phyloP scores from a whole-genome alignment of 2,113 vertebrate genomes.

The Sakesphorus luctuosus region DNA sequence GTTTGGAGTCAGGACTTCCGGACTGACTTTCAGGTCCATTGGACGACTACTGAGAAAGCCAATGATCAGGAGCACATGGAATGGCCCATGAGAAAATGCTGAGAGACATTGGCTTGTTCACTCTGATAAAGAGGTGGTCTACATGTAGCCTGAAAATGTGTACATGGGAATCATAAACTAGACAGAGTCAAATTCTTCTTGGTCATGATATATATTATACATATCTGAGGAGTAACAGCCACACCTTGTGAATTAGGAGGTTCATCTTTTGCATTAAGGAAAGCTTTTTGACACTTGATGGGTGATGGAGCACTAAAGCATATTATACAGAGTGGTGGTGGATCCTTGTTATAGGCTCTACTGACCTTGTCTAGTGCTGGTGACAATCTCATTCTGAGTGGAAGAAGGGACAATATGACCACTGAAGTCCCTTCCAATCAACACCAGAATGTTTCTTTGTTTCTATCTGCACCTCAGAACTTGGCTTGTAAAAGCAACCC shows the following conservation, averaged over 20 bases:
- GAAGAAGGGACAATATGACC: background rate
- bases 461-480: background rate
- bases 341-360: background rate
- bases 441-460: background rate
- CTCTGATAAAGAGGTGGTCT: background rate
- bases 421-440: background rate
- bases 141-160: background rate
- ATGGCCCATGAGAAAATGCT: background rate
- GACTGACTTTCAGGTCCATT: background rate
- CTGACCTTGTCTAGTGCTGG: background rate
- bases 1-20: background rate
- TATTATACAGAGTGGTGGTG: background rate
- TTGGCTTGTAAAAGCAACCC: background rate
- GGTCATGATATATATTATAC: background rate
- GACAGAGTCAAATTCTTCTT: background rate
- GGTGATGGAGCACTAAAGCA: background rate
- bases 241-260: background rate
- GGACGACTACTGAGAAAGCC: background rate
- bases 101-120: background rate
- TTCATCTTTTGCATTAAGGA: background rate
- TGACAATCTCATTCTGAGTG: background rate
- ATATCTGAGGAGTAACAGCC: background rate
- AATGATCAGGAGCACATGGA: rapidly evolving
- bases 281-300: background rate
- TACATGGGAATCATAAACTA: rapidly evolving